Percentiles rank a stretch among this genome's conserved stretches.
Conservation (phyloP, 2,888 invertebrate genomes). For the Stenotaenia linearis region DNA sequence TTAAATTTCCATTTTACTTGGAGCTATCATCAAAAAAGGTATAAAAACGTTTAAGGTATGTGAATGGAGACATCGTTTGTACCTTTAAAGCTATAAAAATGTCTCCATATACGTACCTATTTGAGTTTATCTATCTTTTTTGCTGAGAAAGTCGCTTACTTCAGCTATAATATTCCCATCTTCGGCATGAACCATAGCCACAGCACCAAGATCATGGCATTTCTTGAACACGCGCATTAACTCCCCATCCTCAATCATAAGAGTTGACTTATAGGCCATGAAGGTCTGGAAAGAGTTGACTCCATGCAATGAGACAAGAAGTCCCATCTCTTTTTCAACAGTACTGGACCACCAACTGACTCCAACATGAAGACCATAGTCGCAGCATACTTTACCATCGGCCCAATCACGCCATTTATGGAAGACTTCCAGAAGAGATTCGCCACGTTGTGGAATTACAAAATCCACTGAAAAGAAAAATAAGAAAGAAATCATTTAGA, state of each 20-base stretch:
- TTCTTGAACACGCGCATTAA: slow-evolving; percentile 77
- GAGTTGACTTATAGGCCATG: slow-evolving; percentile 88
- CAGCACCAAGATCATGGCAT: slow-evolving; percentile 75
- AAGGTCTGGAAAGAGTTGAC: slow-evolving; percentile 97
- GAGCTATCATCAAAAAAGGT: no score
- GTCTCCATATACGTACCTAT: no score
- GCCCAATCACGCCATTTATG: slow-evolving; percentile 84
- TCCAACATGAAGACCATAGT: slow-evolving; percentile 88
- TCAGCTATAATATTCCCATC: slow-evolving; percentile 90
- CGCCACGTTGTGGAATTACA: slow-evolving; percentile 72
- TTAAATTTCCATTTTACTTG: no score
- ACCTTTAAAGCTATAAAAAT: no score
- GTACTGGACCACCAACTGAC: slow-evolving; percentile 48
- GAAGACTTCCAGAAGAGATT: slow-evolving; percentile 83
- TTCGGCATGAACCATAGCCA: slow-evolving; percentile 94
- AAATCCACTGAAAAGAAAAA: slow-evolving; percentile 68
- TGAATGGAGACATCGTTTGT: no score
- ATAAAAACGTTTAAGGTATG: no score
- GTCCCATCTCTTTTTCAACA: slow-evolving; percentile 35
- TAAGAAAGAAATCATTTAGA: not conserved
- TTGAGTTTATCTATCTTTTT: no score
- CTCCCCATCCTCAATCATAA: slow-evolving; percentile 87
- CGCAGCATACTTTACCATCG: slow-evolving; percentile 95
- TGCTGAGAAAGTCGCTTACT: no score
- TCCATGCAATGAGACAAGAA: slow-evolving; percentile 51